These are phyloP conservation scores for Clitarchus hookeri DNA, from an alignment of 2,888 invertebrate species.

Conservation along the genomic window DNA sequence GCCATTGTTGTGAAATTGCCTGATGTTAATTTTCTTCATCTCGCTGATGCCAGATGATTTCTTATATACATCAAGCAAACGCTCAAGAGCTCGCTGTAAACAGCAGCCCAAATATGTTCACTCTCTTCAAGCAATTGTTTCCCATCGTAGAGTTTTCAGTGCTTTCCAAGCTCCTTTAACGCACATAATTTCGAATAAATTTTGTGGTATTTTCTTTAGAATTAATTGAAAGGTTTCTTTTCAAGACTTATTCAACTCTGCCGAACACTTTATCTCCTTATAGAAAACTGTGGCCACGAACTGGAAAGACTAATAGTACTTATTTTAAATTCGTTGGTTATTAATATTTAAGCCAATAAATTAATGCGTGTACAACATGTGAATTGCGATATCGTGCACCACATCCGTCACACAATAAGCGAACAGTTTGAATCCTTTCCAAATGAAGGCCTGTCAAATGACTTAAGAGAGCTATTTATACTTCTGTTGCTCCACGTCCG, in stretches of 20 bases:
- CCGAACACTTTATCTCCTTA: not conserved
- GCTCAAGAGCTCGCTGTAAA: no score
- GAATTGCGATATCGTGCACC: not conserved
- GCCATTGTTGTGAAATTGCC: not conserved
- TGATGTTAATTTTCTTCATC: not conserved
- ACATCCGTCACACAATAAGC: not conserved
- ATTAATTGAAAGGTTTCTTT: not conserved
- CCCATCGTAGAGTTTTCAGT: not conserved
- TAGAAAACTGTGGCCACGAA: not conserved
- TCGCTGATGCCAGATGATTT: not conserved
- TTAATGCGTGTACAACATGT: not conserved
- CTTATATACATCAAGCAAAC: not conserved
- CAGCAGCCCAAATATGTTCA: no score
- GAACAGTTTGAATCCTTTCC: not conserved
- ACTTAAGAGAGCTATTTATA: not conserved
- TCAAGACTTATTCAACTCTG: not conserved
- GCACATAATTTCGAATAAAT: not conserved
- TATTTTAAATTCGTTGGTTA: not conserved
- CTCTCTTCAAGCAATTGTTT: no score
- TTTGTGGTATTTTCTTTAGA: not conserved
- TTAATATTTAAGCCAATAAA: not conserved
- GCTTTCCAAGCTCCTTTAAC: not conserved
- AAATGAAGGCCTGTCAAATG: not conserved
- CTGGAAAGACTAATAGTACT: not conserved
- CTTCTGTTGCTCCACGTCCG: not conserved